Conservation (phyloP, 2,113 vertebrate genomes). For the Smithornis capensis region DNA sequence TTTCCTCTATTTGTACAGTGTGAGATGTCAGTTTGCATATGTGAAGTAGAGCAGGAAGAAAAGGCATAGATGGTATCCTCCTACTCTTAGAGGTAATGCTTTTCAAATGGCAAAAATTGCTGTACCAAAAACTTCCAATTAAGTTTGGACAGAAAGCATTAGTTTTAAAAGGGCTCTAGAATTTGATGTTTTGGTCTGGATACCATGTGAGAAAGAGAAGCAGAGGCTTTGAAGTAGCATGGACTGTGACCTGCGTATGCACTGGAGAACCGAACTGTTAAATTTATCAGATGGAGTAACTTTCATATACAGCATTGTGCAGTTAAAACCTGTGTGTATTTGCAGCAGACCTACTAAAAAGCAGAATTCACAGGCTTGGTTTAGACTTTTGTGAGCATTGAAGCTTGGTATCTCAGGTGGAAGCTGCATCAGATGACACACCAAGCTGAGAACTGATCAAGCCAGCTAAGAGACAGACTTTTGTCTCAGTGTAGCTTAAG, state of each 20-base stretch:
- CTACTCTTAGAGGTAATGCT: neutral
- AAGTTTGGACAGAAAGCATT: neutral
- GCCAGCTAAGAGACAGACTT: neutral
- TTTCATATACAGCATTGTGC: neutral
- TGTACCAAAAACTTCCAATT: neutral
- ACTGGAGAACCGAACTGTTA: neutral
- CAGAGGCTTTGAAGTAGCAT: constrained; percentile 21
- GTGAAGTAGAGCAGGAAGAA: neutral
- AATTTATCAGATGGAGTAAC: neutral
- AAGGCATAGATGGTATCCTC: neutral
- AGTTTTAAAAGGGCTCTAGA: neutral
- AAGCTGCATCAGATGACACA: neutral
- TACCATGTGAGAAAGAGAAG: neutral
- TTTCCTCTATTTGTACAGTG: neutral
- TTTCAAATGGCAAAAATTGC: neutral
- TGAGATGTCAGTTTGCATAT: neutral
- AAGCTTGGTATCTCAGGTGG: neutral
- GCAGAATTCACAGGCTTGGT: neutral
- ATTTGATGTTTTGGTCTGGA: neutral
- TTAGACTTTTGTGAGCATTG: neutral
- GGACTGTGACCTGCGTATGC: neutral
- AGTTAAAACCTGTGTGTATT: neutral
- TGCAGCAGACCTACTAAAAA: neutral
- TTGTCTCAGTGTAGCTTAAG: neutral
- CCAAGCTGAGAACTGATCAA: neutral